Base-by-base conservation (phyloP, 2,113 vertebrate genomes). In the Brachionichthys hirsutus region DNA sequence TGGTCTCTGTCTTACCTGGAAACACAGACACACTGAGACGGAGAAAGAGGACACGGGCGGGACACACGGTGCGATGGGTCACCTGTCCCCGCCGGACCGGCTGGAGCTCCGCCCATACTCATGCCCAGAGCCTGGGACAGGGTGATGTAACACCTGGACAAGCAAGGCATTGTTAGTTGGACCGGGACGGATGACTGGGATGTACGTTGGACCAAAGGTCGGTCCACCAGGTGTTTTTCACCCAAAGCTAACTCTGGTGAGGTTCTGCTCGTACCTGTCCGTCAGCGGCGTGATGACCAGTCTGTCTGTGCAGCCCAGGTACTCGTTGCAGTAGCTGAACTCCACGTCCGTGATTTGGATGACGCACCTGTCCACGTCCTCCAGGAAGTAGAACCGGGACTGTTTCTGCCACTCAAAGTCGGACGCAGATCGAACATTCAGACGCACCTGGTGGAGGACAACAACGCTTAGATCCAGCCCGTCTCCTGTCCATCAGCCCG, bases 381-480 rank as follows among this genome's bases (percentile, higher is more conserved):
- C 94, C 41, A 91, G 81, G 80, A 94, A 97, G 86, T 96, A 97
- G 83, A 97, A 95, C 66, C 95, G 82, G 3, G 91, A 93, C 82
- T 96, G 95, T 68, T 97, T 97, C 49, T 94, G 86, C 95, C 95
- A 97, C 78, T 97, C 95, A 67, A 97, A 97, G 86, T 97, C 94
- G 3, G 79, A 82, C 0, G 76, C 64, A 1, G 92, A 89, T 16
- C 79, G 89, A 71, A 97, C 90, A 60, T 94, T 91, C 92, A 94
- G 89, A 82, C 76, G 90, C 64, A 95, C 94, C 95, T 97, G 84
- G 36, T 1, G 41, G 5, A 57, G 20, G 46, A 12, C 4, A 9
- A 34, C 15, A 20, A 7, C 13, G 3, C 20, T 6, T 18, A 12
- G 9, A 38, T 9, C 36, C 0, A 34, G 8, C 24, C 11, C 2